Evolutionary conservation across 2,113 vertebrate species (phyloP).

Genomic region (Mohoua ochrocephala): DNA sequence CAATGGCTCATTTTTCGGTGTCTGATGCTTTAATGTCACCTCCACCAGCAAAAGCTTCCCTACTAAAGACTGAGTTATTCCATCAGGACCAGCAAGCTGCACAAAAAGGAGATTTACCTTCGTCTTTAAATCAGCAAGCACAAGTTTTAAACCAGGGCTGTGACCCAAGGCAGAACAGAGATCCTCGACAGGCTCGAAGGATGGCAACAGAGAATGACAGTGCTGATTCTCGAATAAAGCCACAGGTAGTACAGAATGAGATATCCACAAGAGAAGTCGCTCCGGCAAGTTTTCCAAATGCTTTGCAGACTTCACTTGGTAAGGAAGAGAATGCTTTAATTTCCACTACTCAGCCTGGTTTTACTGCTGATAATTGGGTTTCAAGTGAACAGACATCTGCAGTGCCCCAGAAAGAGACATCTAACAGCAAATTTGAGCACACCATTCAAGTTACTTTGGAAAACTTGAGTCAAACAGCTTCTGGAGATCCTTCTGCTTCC

Average conservation of each 20-base stretch:
- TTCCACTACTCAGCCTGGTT: background rate
- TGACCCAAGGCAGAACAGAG: slow-evolving; percentile 85
- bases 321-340: slow-evolving; percentile 37
- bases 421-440: slow-evolving; percentile 32
- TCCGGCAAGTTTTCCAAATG: background rate
- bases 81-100: slow-evolving; percentile 76
- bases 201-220: slow-evolving; percentile 61
- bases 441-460: slow-evolving; percentile 18
- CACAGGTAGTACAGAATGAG: background rate
- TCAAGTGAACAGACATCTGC: slow-evolving; percentile 1
- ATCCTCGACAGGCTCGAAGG: slow-evolving; percentile 81
- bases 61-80: slow-evolving; percentile 76
- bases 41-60: slow-evolving; percentile 74
- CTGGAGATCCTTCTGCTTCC: slow-evolving; percentile 58
- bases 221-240: background rate
- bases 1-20: slow-evolving; percentile 95
- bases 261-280: background rate
- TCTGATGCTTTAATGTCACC: slow-evolving; percentile 92
- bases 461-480: background rate
- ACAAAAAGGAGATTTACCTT: slow-evolving; percentile 68
- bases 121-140: slow-evolving; percentile 40
- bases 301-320: background rate
- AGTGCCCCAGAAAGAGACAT: background rate
- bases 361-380: slow-evolving; percentile 49
- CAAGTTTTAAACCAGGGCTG: slow-evolving; percentile 75